A percentile compares a stretch with the other conserved stretches of the same genome.
Conservation (phyloP, 2,113 vertebrate species). For the Hydrochoerus hydrochaeris region DNA sequence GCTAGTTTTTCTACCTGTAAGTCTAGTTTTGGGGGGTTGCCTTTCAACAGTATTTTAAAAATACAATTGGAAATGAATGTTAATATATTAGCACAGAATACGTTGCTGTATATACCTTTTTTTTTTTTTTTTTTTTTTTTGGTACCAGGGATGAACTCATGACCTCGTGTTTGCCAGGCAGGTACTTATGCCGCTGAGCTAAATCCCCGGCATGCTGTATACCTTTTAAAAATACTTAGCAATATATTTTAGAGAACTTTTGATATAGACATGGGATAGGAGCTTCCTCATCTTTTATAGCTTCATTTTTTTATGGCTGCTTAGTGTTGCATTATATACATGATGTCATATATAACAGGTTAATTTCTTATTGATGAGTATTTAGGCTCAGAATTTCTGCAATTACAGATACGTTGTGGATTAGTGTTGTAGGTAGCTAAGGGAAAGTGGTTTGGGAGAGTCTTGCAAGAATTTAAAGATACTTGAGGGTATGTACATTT, state of each 20-base stretch:
- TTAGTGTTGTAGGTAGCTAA: neutral
- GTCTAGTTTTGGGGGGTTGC: neutral
- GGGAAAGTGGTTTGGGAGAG: neutral
- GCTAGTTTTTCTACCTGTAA: neutral
- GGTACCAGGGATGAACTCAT: too few relatives aligned
- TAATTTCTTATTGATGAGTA: neutral
- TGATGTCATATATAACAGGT: neutral
- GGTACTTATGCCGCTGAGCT: too few relatives aligned
- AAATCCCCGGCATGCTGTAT: neutral
- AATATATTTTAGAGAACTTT: neutral
- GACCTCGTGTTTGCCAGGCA: too few relatives aligned
- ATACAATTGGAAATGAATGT: neutral
- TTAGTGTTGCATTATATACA: neutral
- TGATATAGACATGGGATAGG: neutral
- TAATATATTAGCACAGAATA: neutral
- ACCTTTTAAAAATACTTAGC: neutral
- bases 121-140: too few relatives aligned
- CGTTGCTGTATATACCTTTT: neutral
- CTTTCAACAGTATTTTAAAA: conserved; percentile 20
- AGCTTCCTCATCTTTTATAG: neutral
- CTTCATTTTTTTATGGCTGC: neutral
- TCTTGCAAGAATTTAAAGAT: neutral
- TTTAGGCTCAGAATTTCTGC: neutral
- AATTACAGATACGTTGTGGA: neutral
- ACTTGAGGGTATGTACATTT: neutral